A percentile compares a stretch with the other conserved stretches of the same genome.
Evolutionary conservation across 2,113 vertebrate genomes (phyloP).

Genomic region (Bambusicola thoracicus): DNA sequence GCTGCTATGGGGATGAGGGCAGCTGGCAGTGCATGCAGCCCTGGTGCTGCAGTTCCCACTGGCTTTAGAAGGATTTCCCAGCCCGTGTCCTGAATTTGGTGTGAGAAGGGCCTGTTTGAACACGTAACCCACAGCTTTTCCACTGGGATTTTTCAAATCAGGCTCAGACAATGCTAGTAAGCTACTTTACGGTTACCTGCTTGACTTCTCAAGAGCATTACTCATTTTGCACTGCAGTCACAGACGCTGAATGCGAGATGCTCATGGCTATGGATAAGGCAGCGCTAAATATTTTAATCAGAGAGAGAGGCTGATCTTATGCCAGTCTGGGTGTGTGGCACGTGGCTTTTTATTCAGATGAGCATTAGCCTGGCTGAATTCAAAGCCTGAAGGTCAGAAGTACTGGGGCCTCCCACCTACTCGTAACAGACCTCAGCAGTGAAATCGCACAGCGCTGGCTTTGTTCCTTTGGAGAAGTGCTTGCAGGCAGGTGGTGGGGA

Average conservation of each 20-base stretch:
- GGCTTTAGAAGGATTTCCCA: not conserved
- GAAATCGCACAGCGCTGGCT: not conserved
- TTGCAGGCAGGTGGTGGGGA: not conserved
- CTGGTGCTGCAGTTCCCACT: not conserved
- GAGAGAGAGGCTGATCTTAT: not conserved
- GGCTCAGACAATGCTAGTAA: not conserved
- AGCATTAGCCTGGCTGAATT: not conserved
- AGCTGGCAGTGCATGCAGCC: not conserved
- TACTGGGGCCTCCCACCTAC: not conserved
- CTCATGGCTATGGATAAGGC: not conserved
- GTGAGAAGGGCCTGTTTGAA: not conserved
- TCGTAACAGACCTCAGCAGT: not conserved
- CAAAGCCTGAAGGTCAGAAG: not conserved
- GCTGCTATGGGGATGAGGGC: rapidly evolving
- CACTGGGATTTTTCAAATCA: not conserved
- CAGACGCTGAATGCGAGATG: not conserved
- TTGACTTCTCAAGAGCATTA: not conserved
- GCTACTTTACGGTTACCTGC: not conserved
- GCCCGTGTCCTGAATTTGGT: not conserved
- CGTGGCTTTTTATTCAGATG: not conserved
- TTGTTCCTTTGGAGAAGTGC: not conserved
- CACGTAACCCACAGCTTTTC: not conserved
- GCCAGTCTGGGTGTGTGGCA: rapidly evolving
- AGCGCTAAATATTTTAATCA: not conserved
- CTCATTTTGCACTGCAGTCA: not conserved